Conservation (phyloP, 2,113 vertebrate species). For the Phylloscopus trochiloides region DNA sequence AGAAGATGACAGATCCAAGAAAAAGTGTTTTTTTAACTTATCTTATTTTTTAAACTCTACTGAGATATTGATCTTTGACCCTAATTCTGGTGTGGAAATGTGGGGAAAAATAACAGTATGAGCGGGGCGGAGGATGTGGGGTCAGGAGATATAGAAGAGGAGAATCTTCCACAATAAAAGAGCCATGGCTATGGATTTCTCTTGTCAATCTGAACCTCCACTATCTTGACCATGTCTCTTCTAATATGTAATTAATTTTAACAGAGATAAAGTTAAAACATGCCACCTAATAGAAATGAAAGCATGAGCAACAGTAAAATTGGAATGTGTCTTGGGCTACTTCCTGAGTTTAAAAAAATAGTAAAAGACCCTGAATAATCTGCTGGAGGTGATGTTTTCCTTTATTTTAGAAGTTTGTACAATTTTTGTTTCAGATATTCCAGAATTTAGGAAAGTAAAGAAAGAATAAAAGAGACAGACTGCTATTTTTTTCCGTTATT, state of each 20-base stretch:
- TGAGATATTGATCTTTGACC: not conserved
- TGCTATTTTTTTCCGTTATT: not conserved
- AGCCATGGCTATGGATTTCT: not conserved
- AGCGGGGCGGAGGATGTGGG: not conserved
- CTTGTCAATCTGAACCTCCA: not conserved
- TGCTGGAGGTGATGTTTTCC: not conserved
- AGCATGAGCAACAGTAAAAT: not conserved
- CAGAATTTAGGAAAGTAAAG: not conserved
- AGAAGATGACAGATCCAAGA: not conserved
- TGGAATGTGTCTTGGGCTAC: not conserved
- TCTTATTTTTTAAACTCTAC: not conserved
- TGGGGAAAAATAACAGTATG: not conserved
- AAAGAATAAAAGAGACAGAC: not conserved
- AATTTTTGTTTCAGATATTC: not conserved
- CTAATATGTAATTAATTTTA: not conserved
- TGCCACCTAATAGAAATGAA: not conserved
- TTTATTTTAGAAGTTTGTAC: not conserved
- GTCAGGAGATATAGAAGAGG: not conserved
- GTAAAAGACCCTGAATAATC: not conserved
- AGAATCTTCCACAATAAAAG: not conserved
- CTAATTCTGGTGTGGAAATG: not conserved
- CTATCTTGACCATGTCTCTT: not conserved
- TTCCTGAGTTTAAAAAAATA: not conserved
- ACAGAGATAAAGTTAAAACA: not conserved
- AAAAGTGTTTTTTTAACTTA: not conserved